Evolutionary conservation across 2,888 invertebrate species (phyloP).

Genomic region (Papilio demoleus): DNA sequence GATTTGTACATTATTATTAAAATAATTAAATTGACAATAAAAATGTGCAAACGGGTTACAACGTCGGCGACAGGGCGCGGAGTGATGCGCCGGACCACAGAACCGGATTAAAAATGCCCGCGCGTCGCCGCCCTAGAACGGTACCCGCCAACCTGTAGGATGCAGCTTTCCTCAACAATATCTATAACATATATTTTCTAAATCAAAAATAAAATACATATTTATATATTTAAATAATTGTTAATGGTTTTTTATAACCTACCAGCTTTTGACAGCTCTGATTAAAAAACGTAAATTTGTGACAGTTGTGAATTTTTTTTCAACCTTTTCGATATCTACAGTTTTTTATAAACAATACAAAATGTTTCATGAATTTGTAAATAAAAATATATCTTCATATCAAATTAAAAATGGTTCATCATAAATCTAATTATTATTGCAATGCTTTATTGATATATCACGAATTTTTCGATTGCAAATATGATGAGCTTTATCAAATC

Average conservation of each 20-base stretch:
- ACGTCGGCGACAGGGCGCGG: constrained; percentile 61
- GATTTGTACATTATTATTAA: too few relatives aligned
- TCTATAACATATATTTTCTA: background rate
- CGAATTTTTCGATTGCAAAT: background rate
- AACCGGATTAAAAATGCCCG: constrained; percentile 69
- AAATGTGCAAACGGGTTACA: constrained; percentile 56
- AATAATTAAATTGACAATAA: too few relatives aligned
- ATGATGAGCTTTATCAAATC: background rate
- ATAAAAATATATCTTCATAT: background rate
- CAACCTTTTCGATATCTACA: too few relatives aligned
- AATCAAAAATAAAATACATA: background rate
- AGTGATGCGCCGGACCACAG: constrained; percentile 70
- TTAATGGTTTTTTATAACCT: background rate
- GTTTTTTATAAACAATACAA: too few relatives aligned
- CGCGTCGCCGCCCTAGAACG: constrained; percentile 50
- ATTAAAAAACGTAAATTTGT: too few relatives aligned
- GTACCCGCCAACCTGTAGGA: constrained; percentile 36
- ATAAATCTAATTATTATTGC: too few relatives aligned
- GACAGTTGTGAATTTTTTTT: too few relatives aligned
- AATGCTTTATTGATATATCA: background rate
- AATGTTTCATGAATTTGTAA: background rate
- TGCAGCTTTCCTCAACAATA: constrained; percentile 36
- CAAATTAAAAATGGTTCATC: constrained; percentile 3
- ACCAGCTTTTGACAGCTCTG: too few relatives aligned
- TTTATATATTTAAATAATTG: too few relatives aligned